Base-by-base conservation (phyloP, 2,888 invertebrate genomes). In the Tenthredo distinguenda region DNA sequence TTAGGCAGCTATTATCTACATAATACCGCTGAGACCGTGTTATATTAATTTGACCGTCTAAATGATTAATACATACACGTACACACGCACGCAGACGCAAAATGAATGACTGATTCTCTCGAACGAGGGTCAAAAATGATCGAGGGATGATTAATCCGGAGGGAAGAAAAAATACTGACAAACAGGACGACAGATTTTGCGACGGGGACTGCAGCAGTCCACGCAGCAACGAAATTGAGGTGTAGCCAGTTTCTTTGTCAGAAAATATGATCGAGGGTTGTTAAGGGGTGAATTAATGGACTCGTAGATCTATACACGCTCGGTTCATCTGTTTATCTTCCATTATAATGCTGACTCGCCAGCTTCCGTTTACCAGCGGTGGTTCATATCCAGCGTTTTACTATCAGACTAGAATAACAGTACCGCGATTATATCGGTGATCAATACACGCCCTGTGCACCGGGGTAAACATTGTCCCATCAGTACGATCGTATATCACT, bases 1-100 rank as follows among this genome's bases (percentile, higher is more conserved):
- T 62, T 81, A 81, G 58, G 81, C 81, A 62, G 58, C 81, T 81
- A 81, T 81, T 81, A 81, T 81, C 81, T 62, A 37, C 62, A 62
- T 62, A 62, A 62, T 62, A 62, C 37, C 62, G 81, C 21, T 55
- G 58, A 9, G 81, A 26, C 21, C 40, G 40, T 62, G 37, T 37
- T 21, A 62, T 43, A 81, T 81, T 62, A 81, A 81, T 81, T 81
- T 62, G 34, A 58, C 81, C 21, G 26, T 21, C 40, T 81, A 10
- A 40, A 62, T 81, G 34, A 40, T 62, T 26, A 62, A 26, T 81
- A 47, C 18, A 31, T 31, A 15, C 18, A 55, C 5, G n/a, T 55
- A 18, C 18, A 6, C 9, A 76, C n/a, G 7, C 37, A 37, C 18
- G 37, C n/a, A 37, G 9, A 31, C 15, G 9, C 12, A 12, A 62